phyloP scores from a whole-genome alignment of 2,113 vertebrate species.

The Chinchilla lanigera region DNA sequence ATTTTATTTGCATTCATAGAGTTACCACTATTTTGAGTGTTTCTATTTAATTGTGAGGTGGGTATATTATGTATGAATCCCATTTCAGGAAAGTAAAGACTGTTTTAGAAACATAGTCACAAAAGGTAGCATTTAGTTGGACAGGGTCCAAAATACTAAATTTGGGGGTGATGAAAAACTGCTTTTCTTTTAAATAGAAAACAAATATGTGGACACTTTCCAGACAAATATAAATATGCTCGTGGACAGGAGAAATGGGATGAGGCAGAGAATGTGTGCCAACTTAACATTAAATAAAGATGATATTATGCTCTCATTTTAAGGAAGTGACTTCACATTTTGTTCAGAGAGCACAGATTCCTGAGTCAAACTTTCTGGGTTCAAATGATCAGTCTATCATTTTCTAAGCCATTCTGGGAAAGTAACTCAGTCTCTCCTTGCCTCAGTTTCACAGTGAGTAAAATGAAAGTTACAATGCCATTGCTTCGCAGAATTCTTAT shows the following conservation, averaged over 20 bases:
- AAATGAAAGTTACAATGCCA: neutral
- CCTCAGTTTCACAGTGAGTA: neutral
- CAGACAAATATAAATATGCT: neutral
- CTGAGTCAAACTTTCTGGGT: neutral
- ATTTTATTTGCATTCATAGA: neutral
- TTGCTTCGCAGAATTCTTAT: neutral
- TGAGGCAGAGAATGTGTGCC: neutral
- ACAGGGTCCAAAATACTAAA: neutral
- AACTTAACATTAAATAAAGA: neutral
- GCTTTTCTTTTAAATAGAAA: neutral
- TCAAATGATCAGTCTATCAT: neutral
- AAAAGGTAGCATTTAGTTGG: neutral
- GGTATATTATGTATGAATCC: neutral
- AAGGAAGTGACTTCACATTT: neutral
- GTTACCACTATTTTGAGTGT: neutral
- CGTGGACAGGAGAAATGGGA: neutral
- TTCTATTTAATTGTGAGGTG: too few relatives aligned
- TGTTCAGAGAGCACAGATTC: neutral
- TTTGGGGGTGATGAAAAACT: neutral
- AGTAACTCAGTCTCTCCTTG: neutral
- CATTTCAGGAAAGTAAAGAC: constrained; percentile 5
- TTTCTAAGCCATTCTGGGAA: neutral
- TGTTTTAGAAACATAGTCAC: constrained; percentile 20
- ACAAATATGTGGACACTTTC: neutral
- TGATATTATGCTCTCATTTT: neutral